Evolutionary conservation across 2,888 invertebrate genomes (phyloP).

Genomic region (Elegia similella): DNA sequence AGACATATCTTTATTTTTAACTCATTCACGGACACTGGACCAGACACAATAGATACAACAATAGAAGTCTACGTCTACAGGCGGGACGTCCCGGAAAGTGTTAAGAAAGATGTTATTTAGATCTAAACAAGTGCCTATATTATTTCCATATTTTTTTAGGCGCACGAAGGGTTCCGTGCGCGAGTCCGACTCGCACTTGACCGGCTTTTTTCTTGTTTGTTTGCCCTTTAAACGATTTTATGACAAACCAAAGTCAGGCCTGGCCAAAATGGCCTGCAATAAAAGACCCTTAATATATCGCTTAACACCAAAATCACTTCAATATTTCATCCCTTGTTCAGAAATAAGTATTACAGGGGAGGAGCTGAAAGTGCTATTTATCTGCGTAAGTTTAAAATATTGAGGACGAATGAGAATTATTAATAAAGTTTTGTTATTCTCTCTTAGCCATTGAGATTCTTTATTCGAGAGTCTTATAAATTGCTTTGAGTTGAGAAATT

Average conservation of each 20-base stretch:
- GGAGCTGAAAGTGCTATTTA: neutral
- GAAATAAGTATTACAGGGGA: neutral
- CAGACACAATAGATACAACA: too few species aligned
- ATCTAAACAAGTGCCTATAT: too few species aligned
- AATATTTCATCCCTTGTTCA: neutral
- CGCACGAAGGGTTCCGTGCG: too few species aligned
- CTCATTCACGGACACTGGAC: too few species aligned
- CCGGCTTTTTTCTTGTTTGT: too few species aligned
- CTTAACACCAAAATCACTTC: neutral
- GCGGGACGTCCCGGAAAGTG: too few species aligned
- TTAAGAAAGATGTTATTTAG: too few species aligned
- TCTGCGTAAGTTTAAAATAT: conserved; percentile 2
- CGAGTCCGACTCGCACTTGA: too few species aligned
- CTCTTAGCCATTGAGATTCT: neutral
- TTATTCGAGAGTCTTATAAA: neutral
- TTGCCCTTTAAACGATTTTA: neutral
- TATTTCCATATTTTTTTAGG: too few species aligned
- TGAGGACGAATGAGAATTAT: neutral
- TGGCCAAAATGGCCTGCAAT: neutral
- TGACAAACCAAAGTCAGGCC: neutral
- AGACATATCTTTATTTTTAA: too few species aligned
- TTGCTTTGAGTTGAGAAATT: neutral
- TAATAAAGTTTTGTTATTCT: neutral
- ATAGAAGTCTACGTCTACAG: too few species aligned
- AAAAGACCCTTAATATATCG: neutral